Evolutionary conservation across 2,888 invertebrate genomes (phyloP).

Genomic region (Orthosia incerta): DNA sequence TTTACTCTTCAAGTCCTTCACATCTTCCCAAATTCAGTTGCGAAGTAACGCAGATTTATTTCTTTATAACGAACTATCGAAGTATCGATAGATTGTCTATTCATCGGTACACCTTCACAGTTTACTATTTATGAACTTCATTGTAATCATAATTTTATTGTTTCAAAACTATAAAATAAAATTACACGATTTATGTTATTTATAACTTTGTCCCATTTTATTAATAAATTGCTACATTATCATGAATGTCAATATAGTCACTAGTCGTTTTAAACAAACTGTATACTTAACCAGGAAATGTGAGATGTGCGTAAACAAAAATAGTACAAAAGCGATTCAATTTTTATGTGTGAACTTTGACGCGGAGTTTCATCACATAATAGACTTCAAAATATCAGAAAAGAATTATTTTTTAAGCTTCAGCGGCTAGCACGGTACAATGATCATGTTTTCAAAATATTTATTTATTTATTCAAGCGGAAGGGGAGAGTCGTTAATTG

Average conservation of each 20-base stretch:
- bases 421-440: constrained; percentile 68
- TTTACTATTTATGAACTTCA: constrained; percentile 55
- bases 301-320: constrained; percentile 7
- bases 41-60: not conserved
- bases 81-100: constrained; percentile 42
- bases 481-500: constrained; percentile 90
- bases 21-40: not conserved
- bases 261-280: constrained; percentile 20
- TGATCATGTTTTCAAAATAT: constrained; percentile 81
- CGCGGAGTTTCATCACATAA: constrained; percentile 49
- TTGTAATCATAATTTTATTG: constrained; percentile 66
- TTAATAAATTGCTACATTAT: constrained; percentile 41
- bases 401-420: constrained; percentile 68
- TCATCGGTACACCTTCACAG: constrained; percentile 16
- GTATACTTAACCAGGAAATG: constrained; percentile 19
- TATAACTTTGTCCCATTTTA: constrained; percentile 61
- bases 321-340: constrained; percentile 22
- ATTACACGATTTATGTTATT: constrained; percentile 54
- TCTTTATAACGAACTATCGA: not conserved
- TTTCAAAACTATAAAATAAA: constrained; percentile 63
- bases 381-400: constrained; percentile 66
- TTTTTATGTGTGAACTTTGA: constrained; percentile 56
- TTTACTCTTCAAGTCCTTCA: not conserved
- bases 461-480: constrained; percentile 89
- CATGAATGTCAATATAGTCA: not conserved